Evolutionary conservation across 2,888 invertebrate species (phyloP), one percentile per base, ranked within the genome.

Genomic region (Brachylomia viminalis): DNA sequence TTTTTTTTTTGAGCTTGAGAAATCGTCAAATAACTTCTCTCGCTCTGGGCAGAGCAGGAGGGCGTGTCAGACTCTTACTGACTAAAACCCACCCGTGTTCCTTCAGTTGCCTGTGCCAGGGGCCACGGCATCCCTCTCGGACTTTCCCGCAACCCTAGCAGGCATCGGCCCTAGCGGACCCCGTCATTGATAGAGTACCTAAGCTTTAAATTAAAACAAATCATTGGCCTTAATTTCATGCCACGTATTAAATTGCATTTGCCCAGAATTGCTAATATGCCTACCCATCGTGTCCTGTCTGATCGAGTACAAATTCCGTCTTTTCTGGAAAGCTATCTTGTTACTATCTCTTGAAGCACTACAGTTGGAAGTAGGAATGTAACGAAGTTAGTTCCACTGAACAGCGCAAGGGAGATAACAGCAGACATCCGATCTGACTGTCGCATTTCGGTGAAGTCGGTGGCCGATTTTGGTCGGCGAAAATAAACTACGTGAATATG

Each of bases 381-480:
- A 80, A 79, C 58, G 52, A 69, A 80, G 64, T 80, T 80, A 47
- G 64, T 58, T 74, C 58, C 58, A 42, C 54, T 23, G 47, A 52
- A 47, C 38, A 49, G 47, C 27, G 45, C 67, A 74, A 27, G 27
- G 54, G n/a, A 64, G n/a, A 49, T 64, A 17, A 1, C 30, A 58
- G 67, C 38, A 67, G 74, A 58, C 5, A 23, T 67, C 27, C 59
- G 47, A 77, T 58, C 33, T 42, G 27, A 65, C n/a, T 30, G 23
- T 71, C 5, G 38, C n/a, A n/a, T n/a, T n/a, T 38, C 20, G 15
- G 47, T n/a, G 23, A 23, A 27, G 59, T 59, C 30, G 49, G 49
- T n/a, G 11, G 15, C n/a, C 45, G 58, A 65, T 52, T 38, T 70
- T 15, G 30, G 47, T 58, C 7, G 33, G 30, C 8, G 11, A 8